Percentiles rank a stretch among this genome's conserved stretches.
Evolutionary conservation across 1,140 invertebrate genomes (phyloP).

Genomic region (Papilio polytes): DNA sequence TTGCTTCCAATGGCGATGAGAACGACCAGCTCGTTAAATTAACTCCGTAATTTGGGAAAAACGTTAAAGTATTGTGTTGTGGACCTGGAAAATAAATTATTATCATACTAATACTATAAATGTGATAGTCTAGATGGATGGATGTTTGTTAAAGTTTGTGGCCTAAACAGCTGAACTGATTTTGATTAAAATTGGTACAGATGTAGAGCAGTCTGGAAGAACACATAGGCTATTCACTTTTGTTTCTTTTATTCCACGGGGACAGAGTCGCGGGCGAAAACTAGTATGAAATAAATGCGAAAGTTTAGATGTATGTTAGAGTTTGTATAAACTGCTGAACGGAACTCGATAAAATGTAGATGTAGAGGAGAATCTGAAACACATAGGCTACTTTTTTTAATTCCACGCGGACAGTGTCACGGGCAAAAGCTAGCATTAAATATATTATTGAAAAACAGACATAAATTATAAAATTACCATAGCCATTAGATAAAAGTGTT

Average conservation of each 20-base stretch:
- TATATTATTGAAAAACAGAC: not conserved
- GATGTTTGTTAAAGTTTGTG: too few relatives aligned
- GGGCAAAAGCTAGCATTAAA: not conserved
- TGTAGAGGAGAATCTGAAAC: not conserved
- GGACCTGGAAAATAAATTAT: constrained; percentile 52
- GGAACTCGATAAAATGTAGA: not conserved
- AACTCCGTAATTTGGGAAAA: constrained; percentile 48
- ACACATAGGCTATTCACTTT: not conserved
- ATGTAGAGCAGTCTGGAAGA: too few relatives aligned
- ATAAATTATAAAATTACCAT: too few relatives aligned
- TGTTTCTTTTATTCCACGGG: not conserved
- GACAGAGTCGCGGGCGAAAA: not conserved
- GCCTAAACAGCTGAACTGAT: too few relatives aligned
- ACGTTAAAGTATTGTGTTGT: constrained; percentile 60
- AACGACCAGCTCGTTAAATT: constrained; percentile 57
- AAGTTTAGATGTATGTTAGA: too few relatives aligned
- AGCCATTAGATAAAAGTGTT: too few relatives aligned
- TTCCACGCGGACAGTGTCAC: constrained; percentile 1
- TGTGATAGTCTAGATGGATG: too few relatives aligned
- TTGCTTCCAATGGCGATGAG: constrained; percentile 36
- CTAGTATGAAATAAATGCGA: too few relatives aligned
- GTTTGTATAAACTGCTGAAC: not conserved
- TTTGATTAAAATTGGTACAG: too few relatives aligned
- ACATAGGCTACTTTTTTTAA: not conserved
- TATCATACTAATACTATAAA: too few relatives aligned